phyloP scores from a whole-genome alignment of 2,888 invertebrate species.

The Spilarctia lutea region DNA sequence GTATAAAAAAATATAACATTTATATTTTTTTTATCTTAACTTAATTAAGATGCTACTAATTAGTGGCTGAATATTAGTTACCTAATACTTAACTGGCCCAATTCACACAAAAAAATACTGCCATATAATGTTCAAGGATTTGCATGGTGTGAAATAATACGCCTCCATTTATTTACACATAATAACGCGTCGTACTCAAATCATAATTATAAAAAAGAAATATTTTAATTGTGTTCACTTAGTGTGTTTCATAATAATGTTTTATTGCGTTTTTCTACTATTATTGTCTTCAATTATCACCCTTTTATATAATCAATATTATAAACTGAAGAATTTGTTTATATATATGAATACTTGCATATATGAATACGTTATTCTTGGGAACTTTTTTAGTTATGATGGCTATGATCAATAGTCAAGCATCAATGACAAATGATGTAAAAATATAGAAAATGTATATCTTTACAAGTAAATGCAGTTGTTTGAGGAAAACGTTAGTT shows the following conservation, averaged over 20 bases:
- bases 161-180: neutral
- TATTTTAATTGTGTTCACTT: neutral
- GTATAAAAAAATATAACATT: conserved; percentile 20
- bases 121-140: neutral
- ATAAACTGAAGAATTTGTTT: too few relatives aligned
- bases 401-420: too few relatives aligned
- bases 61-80: conserved; percentile 14
- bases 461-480: too few relatives aligned
- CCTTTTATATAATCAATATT: too few relatives aligned
- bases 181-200: neutral
- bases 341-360: too few relatives aligned
- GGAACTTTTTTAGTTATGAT: too few relatives aligned
- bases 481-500: too few relatives aligned
- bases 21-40: conserved; percentile 39
- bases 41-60: conserved; percentile 30
- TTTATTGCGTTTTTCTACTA: neutral
- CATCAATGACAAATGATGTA: too few relatives aligned
- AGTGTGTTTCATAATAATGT: neutral
- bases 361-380: too few relatives aligned
- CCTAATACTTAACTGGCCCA: conserved; percentile 25
- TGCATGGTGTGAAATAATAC: conserved; percentile 8
- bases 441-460: neutral
- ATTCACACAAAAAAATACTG: conserved; percentile 9
- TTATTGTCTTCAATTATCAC: neutral
- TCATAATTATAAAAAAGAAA: neutral